Evolutionary conservation across 1,140 invertebrate genomes (phyloP).

Genomic region (Antheraea pernyi): DNA sequence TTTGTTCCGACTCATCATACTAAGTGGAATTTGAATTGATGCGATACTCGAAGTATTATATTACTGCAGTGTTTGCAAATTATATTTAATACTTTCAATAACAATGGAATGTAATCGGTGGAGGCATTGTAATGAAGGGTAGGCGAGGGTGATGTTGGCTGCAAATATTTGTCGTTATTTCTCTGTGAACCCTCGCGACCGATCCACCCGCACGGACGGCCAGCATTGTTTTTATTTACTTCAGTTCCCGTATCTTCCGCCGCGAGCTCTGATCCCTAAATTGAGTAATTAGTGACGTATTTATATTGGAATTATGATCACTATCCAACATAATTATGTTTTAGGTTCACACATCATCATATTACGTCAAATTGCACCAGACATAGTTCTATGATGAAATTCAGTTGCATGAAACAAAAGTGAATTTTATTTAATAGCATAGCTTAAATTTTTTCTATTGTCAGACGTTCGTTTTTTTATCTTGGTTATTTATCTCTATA

Average conservation of each 20-base stretch:
- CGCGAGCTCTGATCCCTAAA: slow-evolving; percentile 60
- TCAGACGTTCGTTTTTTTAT: no score
- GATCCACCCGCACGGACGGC: slow-evolving; percentile 32
- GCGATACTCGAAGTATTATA: slow-evolving; percentile 13
- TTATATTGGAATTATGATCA: slow-evolving; percentile 51
- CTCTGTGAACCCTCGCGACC: slow-evolving; percentile 35
- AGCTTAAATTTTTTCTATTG: no score
- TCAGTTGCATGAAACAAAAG: no score
- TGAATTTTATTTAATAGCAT: no score
- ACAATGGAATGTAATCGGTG: slow-evolving; percentile 68
- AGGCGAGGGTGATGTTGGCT: slow-evolving; percentile 43
- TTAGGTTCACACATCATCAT: neutral
- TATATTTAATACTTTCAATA: slow-evolving; percentile 54
- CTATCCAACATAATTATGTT: slow-evolving; percentile 1
- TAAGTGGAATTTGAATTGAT: neutral
- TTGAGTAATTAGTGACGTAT: slow-evolving; percentile 68
- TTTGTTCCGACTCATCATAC: neutral
- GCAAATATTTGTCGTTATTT: slow-evolving; percentile 41
- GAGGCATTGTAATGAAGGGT: slow-evolving; percentile 51
- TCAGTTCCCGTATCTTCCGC: slow-evolving; percentile 31
- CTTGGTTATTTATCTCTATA: no score
- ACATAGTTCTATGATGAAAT: no score
- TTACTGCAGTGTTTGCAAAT: slow-evolving; percentile 42
- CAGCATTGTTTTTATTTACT: slow-evolving; percentile 45
- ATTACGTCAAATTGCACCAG: no score